Percentiles rank a stretch among this genome's conserved stretches.
These are phyloP conservation scores for Neoseiulus cucumeris DNA, from an alignment of 1,140 invertebrate genomes.

Conservation along the genomic window DNA sequence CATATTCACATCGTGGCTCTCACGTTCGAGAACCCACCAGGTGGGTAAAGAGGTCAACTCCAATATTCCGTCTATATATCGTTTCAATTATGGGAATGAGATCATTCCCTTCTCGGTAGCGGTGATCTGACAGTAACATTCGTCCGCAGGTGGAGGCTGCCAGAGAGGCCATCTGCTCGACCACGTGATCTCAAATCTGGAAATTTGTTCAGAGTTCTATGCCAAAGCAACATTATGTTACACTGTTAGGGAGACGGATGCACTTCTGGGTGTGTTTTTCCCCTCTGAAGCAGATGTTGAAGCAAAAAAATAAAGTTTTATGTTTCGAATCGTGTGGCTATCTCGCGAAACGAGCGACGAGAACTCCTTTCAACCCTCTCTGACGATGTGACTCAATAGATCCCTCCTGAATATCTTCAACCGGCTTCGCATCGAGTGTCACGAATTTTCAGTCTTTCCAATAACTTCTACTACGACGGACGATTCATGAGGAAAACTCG, in stretches of 20 bases:
- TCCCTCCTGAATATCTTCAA: no score
- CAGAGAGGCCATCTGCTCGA: constrained; percentile 67
- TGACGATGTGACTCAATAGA: no score
- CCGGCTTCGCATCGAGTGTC: no score
- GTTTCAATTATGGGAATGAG: no score
- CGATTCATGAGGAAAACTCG: no score
- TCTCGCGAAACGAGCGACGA: no score
- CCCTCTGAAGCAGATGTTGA: no score
- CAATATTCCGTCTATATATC: constrained; percentile 6
- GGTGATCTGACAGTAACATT: background rate
- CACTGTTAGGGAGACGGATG: constrained; percentile 19
- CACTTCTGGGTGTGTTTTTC: background rate
- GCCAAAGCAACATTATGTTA: constrained; percentile 46
- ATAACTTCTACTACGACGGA: no score
- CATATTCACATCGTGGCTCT: constrained; percentile 83
- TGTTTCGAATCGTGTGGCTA: no score
- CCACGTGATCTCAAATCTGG: constrained; percentile 75
- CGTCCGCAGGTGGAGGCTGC: constrained; percentile 38
- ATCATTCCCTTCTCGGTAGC: constrained; percentile 14
- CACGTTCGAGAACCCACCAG: constrained; percentile 49
- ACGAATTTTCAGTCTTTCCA: no score
- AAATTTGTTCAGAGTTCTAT: constrained; percentile 61
- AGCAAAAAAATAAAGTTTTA: no score
- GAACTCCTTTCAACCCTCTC: no score
- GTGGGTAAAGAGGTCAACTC: constrained; percentile 26